Evolutionary conservation across 2,888 invertebrate genomes (phyloP), one percentile per base, ranked within the genome.

Genomic region (Pachymerium ferrugineum): DNA sequence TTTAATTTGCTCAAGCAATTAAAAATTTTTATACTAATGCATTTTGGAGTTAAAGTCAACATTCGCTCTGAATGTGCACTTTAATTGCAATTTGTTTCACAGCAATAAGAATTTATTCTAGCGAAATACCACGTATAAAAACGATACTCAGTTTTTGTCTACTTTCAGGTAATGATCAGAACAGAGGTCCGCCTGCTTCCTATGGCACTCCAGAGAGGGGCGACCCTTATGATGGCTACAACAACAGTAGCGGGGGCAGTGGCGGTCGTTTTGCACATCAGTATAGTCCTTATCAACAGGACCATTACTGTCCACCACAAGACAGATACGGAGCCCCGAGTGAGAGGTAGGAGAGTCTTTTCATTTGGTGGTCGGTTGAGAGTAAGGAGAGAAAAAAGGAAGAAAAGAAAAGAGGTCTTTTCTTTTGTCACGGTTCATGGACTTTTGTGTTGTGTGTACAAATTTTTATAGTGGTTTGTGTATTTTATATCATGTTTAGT

Each of bases 221-320:
- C 8, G 76, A 76, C 22, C 38, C 62, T 19, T 73, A 73, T 14
- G 76, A 76, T 29, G 76, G 76, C 14, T 76, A 75, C 47, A 76
- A 75, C 16, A 74, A 74, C 62, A 31, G 70, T 33, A 62, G 68
- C 31, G 74, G 72, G n/a, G 38, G 73, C 67, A 73, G 73, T 16
- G 73, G 73, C 68, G 74, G 74, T 29, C 47, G 72, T 25, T 73
- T 71, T 75, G 73, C 76, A 73, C 19, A 72, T 54, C 42, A 47
- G 16, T 75, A 74, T 22, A 73, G 72, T 22, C 62, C 28, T 25
- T 62, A 73, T 29, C 75, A 71, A 31, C 74, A 74, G 30, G 78
- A 76, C 19, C 74, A 76, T 38, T 74, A 75, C 42, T 72, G 74
- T 28, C 47, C 76, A 77, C 38, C 74, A 25, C 76, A 78, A 77